Evolutionary conservation across 2,888 invertebrate species (phyloP), one percentile per base, ranked within the genome.

Genomic region (Conus canariensis): DNA sequence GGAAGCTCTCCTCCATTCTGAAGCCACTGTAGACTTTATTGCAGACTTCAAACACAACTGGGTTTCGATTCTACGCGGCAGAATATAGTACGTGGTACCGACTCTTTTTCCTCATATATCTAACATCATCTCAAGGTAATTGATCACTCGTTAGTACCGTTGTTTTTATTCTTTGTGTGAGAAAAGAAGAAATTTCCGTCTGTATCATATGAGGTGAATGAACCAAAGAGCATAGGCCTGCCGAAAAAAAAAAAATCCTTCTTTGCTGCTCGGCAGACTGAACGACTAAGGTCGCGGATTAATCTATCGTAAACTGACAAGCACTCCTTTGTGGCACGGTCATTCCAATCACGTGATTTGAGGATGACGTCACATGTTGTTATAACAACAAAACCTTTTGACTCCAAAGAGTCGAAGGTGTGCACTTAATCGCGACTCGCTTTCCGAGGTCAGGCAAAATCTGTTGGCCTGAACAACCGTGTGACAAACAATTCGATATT

Each of bases 281-380:
- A 59, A 59, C 74, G 59, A 16, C 56, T 87, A 30, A 91, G 90
- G 92, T 90, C 91, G 89, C 92, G 89, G 85, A 89, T 22, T 67
- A 58, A 83, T 87, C 82, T 90, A 59, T 64, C 80, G 25, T 87
- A 82, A 59, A 64, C 80, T 89, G 83, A 90, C 89, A 87, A 91
- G 91, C 90, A 90, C 90, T 90, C 90, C 90, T 92, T 92, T 93
- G 92, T 93, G 92, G 92, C 90, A 93, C 93, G 92, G 92, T 93
- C 92, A 93, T 90, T 90, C 86, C 87, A 83, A 90, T 88, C 94
- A 94, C 94, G 94, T 94, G 94, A 94, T 90, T 92, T 90, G 89
- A 88, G 87, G 90, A 91, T 93, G 92, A 94, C 94, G 95, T 94
- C 95, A 95, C 93, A 92, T 94, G 94, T 94, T 94, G 94, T 94